Conservation (phyloP, 2,888 invertebrate genomes). For the Lithophane semibrunnea region DNA sequence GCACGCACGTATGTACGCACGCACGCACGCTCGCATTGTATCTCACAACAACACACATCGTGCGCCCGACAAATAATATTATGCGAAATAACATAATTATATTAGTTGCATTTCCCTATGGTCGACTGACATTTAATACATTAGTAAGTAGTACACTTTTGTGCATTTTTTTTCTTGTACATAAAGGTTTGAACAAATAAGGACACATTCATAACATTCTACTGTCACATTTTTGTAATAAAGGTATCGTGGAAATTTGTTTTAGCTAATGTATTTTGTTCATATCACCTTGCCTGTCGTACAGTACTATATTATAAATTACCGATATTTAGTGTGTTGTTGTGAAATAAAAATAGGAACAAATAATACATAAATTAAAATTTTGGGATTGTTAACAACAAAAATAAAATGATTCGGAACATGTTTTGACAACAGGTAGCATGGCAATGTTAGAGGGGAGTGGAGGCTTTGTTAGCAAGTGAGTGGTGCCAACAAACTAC, state of each 20-base stretch:
- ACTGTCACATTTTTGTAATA: no score
- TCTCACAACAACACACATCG: conserved; percentile 31
- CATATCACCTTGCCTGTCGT: background rate
- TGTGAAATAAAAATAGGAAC: conserved; percentile 42
- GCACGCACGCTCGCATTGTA: background rate
- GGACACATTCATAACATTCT: background rate
- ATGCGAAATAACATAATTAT: background rate
- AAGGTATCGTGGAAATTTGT: background rate
- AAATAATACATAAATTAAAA: conserved; percentile 15
- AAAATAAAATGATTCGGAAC: background rate
- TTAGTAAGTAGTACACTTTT: background rate
- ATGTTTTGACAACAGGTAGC: background rate
- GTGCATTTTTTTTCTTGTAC: background rate
- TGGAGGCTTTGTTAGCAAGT: background rate
- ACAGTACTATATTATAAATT: background rate
- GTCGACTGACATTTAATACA: background rate
- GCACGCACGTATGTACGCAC: background rate
- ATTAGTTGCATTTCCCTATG: background rate
- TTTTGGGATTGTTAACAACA: background rate
- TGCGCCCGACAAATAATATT: background rate
- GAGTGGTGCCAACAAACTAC: conserved; percentile 6
- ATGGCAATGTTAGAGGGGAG: background rate
- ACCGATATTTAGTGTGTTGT: conserved; percentile 36
- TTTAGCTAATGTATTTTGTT: background rate
- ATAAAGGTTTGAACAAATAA: background rate